phyloP scores from a whole-genome alignment of 2,888 invertebrate genomes.

The Portevinia maculata region DNA sequence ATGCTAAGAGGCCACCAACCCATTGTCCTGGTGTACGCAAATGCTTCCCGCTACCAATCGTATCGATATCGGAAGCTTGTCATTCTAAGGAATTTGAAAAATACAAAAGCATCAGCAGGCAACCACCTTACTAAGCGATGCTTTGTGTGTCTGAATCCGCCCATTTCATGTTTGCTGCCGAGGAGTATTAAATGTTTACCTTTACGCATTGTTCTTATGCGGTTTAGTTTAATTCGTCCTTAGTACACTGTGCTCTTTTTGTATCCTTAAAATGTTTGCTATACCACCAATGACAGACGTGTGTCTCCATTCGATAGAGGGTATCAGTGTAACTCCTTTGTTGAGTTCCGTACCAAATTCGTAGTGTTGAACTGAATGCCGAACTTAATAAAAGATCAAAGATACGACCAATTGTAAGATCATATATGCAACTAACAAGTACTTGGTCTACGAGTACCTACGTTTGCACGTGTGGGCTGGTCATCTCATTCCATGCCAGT shows the following conservation, averaged over 20 bases:
- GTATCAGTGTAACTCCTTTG: conserved; percentile 55
- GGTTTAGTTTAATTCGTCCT: conserved; percentile 28
- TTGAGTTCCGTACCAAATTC: conserved; percentile 49
- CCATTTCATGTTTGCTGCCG: conserved; percentile 58
- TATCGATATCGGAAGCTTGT: conserved; percentile 22
- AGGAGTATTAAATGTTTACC: conserved; percentile 28
- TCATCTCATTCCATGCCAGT: conserved; percentile 55
- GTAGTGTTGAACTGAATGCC: not conserved
- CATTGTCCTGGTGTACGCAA: conserved; percentile 53
- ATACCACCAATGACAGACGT: conserved; percentile 26
- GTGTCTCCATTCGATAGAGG: conserved; percentile 39
- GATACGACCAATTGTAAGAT: conserved; percentile 27
- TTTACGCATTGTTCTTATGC: conserved; percentile 23
- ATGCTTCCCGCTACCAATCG: conserved; percentile 6
- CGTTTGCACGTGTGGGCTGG: conserved; percentile 53
- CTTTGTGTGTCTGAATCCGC: conserved; percentile 53
- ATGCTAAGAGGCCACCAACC: conserved; percentile 16
- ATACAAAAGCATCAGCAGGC: conserved; percentile 43
- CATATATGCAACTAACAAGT: conserved; percentile 45
- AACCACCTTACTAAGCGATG: conserved; percentile 44
- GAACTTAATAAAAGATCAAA: conserved; percentile 33
- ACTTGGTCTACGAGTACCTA: not conserved
- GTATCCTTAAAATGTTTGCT: conserved; percentile 41
- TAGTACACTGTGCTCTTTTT: conserved; percentile 41
- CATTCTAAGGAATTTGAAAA: conserved; percentile 40